Evolutionary conservation across 2,113 vertebrate species (phyloP).

Genomic region (Tachysurus fulvidraco): DNA sequence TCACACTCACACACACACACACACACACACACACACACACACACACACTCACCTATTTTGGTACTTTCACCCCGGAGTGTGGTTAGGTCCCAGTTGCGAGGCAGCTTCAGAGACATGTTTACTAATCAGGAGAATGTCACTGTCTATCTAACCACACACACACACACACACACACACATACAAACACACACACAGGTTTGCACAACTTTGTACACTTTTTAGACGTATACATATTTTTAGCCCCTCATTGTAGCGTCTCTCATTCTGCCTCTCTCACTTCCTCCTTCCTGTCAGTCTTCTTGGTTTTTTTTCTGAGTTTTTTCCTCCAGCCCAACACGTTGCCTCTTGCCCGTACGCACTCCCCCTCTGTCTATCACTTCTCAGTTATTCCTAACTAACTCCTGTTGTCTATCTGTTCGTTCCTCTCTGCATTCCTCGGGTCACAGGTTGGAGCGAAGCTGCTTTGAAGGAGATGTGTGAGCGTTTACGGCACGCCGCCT

Average conservation of each 20-base stretch:
- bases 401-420: neutral
- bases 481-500: neutral
- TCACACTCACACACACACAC: neutral
- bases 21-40: slow-evolving; percentile 2
- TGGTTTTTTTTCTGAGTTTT: slow-evolving; percentile 52
- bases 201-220: slow-evolving; percentile 6
- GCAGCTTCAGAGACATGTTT: slow-evolving; percentile 92
- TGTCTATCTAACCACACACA: slow-evolving; percentile 47
- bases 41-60: slow-evolving; percentile 80
- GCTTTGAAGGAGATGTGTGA: neutral
- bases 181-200: slow-evolving; percentile 37
- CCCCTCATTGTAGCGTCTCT: slow-evolving; percentile 36
- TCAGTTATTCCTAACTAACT: neutral
- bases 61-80: slow-evolving; percentile 80
- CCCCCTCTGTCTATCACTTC: neutral
- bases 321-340: slow-evolving; percentile 52
- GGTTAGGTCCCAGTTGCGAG: slow-evolving; percentile 92
- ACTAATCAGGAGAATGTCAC: slow-evolving; percentile 56
- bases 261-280: slow-evolving; percentile 66
- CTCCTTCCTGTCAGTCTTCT: slow-evolving; percentile 71
- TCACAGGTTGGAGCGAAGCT: neutral
- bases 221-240: slow-evolving; percentile 45
- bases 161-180: slow-evolving; percentile 33
- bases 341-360: slow-evolving; percentile 58
- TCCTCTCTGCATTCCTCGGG: neutral